phyloP scores from a whole-genome alignment of 1,140 invertebrate species.

The Tetraneura akinire region DNA sequence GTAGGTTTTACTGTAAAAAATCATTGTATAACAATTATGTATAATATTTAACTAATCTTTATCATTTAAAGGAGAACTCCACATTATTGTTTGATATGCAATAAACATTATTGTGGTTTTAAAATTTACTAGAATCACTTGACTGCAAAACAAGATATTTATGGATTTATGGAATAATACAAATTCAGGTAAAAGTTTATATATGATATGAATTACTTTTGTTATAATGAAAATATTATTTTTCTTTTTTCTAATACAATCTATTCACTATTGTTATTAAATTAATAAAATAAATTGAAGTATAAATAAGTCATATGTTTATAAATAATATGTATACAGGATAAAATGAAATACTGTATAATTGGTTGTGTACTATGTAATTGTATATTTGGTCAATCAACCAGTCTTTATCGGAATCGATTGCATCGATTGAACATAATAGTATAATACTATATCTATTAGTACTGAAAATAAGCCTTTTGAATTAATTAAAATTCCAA shows the following conservation, averaged over 20 bases:
- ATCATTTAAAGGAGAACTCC: constrained; percentile 9
- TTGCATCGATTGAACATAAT: constrained; percentile 19
- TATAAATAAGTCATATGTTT: no score
- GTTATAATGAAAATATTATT: no score
- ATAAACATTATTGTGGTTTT: constrained; percentile 33
- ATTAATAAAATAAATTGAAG: no score
- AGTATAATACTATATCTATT: background rate
- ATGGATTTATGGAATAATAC: background rate
- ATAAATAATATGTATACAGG: background rate
- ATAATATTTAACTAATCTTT: constrained; percentile 8
- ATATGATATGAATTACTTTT: no score
- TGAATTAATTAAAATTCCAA: background rate
- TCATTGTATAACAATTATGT: background rate
- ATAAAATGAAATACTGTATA: constrained; percentile 8
- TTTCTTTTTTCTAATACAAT: no score
- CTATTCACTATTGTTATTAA: no score
- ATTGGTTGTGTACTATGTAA: constrained; percentile 31
- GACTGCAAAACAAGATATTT: background rate
- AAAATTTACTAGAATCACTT: constrained; percentile 27
- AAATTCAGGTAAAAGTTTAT: constrained; percentile 8
- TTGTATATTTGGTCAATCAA: constrained; percentile 24
- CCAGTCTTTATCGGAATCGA: constrained; percentile 33
- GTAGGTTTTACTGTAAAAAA: constrained; percentile 16
- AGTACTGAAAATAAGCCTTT: background rate
- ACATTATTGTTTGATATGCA: constrained; percentile 36